Conservation (phyloP, 1,140 invertebrate genomes). For the Himalopsyche phryganea region DNA sequence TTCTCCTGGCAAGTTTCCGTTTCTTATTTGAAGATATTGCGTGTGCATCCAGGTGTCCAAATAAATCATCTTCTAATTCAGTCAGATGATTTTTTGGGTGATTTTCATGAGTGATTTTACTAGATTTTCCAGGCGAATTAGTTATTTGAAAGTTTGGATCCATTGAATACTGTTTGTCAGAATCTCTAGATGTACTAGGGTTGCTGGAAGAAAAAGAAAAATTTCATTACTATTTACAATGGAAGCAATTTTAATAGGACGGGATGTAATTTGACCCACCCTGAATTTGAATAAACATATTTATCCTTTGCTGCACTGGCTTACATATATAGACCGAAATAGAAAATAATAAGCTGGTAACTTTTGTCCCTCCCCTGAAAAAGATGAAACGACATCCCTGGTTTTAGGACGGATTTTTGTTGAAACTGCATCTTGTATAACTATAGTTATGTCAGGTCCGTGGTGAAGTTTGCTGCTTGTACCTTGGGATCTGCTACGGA, state of each 20-base stretch:
- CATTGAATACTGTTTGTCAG: constrained; percentile 16
- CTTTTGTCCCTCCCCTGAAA: neutral
- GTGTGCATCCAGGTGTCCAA: constrained; percentile 32
- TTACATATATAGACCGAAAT: neutral
- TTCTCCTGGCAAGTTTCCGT: constrained; percentile 32
- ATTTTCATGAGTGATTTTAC: neutral
- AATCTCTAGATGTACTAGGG: neutral
- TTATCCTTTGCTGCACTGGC: neutral
- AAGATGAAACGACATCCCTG: too few relatives aligned
- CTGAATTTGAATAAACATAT: neutral
- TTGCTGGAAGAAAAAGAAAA: neutral
- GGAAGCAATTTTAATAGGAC: neutral
- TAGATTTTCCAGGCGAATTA: neutral
- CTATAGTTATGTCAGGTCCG: too few relatives aligned
- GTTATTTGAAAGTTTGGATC: constrained; percentile 13
- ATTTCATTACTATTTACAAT: neutral
- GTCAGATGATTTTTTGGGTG: constrained; percentile 40
- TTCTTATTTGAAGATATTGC: constrained; percentile 22
- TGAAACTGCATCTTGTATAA: too few relatives aligned
- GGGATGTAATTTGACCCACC: neutral
- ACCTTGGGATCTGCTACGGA: too few relatives aligned
- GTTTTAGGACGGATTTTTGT: too few relatives aligned
- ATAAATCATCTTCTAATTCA: constrained; percentile 37
- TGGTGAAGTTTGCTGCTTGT: too few relatives aligned
- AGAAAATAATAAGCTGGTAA: neutral